Conservation (phyloP, 2,113 vertebrate species). For the Anolis carolinensis region DNA sequence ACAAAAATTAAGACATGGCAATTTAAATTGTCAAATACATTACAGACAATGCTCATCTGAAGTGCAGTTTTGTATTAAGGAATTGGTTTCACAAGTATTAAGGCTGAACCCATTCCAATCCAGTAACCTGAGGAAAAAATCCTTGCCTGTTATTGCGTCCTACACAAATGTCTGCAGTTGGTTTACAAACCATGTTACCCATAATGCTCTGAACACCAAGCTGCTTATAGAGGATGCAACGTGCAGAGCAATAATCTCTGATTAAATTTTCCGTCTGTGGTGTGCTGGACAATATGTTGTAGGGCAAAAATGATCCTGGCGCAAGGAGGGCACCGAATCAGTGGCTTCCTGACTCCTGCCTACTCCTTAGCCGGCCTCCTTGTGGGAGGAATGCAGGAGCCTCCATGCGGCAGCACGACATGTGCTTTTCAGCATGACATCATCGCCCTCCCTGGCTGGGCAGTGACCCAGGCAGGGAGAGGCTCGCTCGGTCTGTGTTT, state of each 20-base stretch:
- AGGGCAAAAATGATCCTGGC: too few species aligned
- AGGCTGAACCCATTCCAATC: neutral
- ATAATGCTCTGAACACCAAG: slow-evolving; percentile 48
- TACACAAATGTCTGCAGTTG: slow-evolving; percentile 65
- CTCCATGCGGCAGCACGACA: slow-evolving; percentile 42
- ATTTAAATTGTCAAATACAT: neutral
- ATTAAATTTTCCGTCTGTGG: slow-evolving; percentile 1
- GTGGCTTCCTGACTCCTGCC: neutral
- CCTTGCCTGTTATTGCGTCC: slow-evolving; percentile 51
- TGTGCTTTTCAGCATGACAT: slow-evolving; percentile 63
- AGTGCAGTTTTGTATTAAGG: neutral
- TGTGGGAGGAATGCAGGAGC: neutral
- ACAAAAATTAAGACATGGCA: neutral
- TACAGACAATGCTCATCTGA: neutral
- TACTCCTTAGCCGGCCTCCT: neutral
- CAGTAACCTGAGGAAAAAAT: slow-evolving; percentile 32
- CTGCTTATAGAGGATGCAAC: slow-evolving; percentile 42
- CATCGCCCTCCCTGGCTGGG: slow-evolving; percentile 29
- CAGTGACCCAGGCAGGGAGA: slow-evolving; percentile 50
- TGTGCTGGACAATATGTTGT: neutral
- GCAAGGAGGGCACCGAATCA: neutral
- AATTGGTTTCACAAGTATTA: neutral
- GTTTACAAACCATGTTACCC: slow-evolving; percentile 71
- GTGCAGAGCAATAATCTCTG: slow-evolving; percentile 2
- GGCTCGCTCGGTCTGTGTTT: slow-evolving; percentile 62